phyloP scores from a whole-genome alignment of 1,140 invertebrate species.

The Musca vetustissima region DNA sequence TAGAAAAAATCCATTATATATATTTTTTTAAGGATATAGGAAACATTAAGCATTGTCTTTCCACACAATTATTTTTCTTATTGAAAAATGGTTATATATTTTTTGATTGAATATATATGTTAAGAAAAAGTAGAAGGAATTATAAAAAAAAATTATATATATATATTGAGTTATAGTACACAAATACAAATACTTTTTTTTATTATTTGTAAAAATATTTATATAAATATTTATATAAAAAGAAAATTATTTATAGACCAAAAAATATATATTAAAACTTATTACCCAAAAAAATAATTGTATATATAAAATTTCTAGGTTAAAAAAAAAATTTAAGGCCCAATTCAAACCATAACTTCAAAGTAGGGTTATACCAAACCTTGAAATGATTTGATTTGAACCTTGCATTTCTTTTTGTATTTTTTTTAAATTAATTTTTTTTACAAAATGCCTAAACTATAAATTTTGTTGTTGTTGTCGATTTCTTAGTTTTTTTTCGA shows the following conservation, averaged over 20 bases:
- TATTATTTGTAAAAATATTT: neutral
- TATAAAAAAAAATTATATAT: too few relatives aligned
- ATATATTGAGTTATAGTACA: too few relatives aligned
- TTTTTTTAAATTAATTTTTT: neutral
- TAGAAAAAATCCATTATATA: too few relatives aligned
- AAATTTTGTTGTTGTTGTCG: neutral
- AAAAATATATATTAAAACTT: neutral
- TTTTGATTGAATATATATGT: too few relatives aligned
- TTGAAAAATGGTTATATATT: too few relatives aligned
- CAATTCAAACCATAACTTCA: slow-evolving; percentile 16
- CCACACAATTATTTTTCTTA: too few relatives aligned
- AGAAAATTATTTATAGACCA: neutral
- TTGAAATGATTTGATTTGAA: slow-evolving; percentile 25
- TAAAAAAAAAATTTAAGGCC: slow-evolving; percentile 9
- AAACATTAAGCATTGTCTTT: too few relatives aligned
- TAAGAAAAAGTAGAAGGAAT: too few relatives aligned
- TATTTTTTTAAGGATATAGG: too few relatives aligned
- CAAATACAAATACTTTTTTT: too few relatives aligned
- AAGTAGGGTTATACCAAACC: neutral
- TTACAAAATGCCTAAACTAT: neutral
- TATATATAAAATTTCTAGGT: neutral
- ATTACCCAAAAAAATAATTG: neutral
- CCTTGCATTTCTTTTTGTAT: slow-evolving; percentile 14
- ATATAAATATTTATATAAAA: neutral
- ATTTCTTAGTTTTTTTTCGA: neutral